A percentile compares a stretch with the other conserved stretches of the same genome.
phyloP scores from a whole-genome alignment of 2,888 invertebrate species.

The Orthosia cruda region DNA sequence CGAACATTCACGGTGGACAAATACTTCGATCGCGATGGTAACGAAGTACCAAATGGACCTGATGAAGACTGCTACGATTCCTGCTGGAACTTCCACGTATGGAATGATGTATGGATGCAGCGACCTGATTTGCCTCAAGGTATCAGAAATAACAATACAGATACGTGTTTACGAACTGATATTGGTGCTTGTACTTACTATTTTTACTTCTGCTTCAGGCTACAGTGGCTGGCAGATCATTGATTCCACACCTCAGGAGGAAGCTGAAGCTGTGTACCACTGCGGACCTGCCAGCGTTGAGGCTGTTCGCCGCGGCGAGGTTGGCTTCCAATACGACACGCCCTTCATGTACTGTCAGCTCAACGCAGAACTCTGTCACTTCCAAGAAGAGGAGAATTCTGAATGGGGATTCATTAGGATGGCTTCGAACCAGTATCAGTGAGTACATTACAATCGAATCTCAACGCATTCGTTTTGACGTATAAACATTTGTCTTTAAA shows the following conservation, averaged over 20 bases:
- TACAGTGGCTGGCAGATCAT: constrained; percentile 97
- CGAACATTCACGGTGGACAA: constrained; percentile 93
- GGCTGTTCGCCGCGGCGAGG: constrained; percentile 94
- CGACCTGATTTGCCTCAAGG: constrained; percentile 93
- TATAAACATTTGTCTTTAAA: not conserved
- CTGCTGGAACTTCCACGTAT: constrained; percentile 96
- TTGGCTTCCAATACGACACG: constrained; percentile 94
- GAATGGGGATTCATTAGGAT: constrained; percentile 94
- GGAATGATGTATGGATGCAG: constrained; percentile 96
- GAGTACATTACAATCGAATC: constrained; percentile 74
- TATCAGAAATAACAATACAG: constrained; percentile 49
- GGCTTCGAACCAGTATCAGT: constrained; percentile 93
- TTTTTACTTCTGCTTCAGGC: constrained; percentile 80
- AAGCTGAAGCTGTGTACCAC: constrained; percentile 92
- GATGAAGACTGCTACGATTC: constrained; percentile 94
- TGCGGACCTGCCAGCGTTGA: constrained; percentile 94
- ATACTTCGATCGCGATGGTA: constrained; percentile 93
- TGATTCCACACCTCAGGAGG: constrained; percentile 95
- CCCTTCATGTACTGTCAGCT: constrained; percentile 95
- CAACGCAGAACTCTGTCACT: constrained; percentile 95
- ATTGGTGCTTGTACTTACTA: not conserved
- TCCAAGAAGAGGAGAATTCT: constrained; percentile 93
- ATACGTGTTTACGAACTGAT: not conserved
- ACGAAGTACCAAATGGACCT: constrained; percentile 93
- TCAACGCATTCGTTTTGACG: not conserved